Evolutionary conservation across 2,888 invertebrate genomes (phyloP).

Genomic region (Leucoma salicis): DNA sequence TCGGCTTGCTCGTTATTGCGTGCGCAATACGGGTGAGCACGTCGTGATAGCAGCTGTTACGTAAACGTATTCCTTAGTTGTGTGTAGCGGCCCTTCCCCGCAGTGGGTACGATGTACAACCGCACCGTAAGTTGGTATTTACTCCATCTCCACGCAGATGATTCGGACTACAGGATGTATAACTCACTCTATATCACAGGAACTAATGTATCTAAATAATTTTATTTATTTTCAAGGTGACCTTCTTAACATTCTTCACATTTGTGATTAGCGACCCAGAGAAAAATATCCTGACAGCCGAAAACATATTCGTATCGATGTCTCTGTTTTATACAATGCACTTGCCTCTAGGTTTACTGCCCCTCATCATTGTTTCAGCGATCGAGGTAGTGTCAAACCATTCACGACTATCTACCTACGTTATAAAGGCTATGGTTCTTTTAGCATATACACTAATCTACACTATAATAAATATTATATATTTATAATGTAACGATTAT

Average conservation of each 20-base stretch:
- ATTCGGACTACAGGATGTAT: too few relatives aligned
- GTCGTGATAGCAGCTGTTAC: too few relatives aligned
- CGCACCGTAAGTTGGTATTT: too few relatives aligned
- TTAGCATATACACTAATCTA: slow-evolving; percentile 55
- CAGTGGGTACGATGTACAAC: too few relatives aligned
- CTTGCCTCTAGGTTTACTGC: slow-evolving; percentile 92
- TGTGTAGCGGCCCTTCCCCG: too few relatives aligned
- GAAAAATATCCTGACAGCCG: slow-evolving; percentile 88
- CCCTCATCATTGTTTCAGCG: slow-evolving; percentile 87
- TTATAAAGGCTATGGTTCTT: slow-evolving; percentile 63
- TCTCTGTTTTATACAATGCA: slow-evolving; percentile 93
- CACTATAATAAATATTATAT: slow-evolving; percentile 18
- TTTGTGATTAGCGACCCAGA: slow-evolving; percentile 87
- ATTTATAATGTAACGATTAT: slow-evolving; percentile 12
- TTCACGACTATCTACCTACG: slow-evolving; percentile 31
- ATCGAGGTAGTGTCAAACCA: slow-evolving; percentile 85
- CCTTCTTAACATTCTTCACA: slow-evolving; percentile 91
- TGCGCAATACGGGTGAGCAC: too few relatives aligned
- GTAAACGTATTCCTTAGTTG: too few relatives aligned
- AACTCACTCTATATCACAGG: too few relatives aligned
- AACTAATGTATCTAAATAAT: slow-evolving; percentile 14
- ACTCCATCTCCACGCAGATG: too few relatives aligned
- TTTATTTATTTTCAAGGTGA: slow-evolving; percentile 84
- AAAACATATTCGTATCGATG: slow-evolving; percentile 93
- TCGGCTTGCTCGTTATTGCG: too few relatives aligned